Conservation (phyloP, 1,140 invertebrate species). For the Heliconius eleuchia region DNA sequence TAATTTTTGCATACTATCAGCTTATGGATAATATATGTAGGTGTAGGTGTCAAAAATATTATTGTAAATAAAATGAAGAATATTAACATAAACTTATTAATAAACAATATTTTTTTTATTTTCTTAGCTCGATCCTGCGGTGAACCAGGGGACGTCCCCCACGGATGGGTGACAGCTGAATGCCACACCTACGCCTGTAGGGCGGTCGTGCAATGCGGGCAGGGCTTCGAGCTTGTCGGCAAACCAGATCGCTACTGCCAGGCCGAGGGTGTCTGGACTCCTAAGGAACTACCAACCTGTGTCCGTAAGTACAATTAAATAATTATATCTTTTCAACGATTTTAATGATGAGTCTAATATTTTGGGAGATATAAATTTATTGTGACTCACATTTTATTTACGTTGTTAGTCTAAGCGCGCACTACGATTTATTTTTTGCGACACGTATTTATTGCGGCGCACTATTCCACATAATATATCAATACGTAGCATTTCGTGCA, state of each 20-base stretch:
- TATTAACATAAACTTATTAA: too few species aligned
- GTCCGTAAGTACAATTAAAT: slow-evolving; percentile 85
- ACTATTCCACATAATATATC: background rate
- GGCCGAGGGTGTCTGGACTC: slow-evolving; percentile 93
- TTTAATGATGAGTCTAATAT: slow-evolving; percentile 64
- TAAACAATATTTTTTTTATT: too few species aligned
- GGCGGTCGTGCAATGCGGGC: slow-evolving; percentile 95
- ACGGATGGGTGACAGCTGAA: slow-evolving; percentile 95
- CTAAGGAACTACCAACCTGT: slow-evolving; percentile 93
- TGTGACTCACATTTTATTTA: background rate
- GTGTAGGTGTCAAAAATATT: too few species aligned
- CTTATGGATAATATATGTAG: too few species aligned
- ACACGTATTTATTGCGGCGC: too few species aligned
- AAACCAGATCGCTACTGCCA: slow-evolving; percentile 91
- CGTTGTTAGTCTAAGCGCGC: too few species aligned
- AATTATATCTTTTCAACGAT: slow-evolving; percentile 34
- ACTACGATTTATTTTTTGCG: too few species aligned
- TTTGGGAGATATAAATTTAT: background rate
- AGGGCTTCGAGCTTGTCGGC: slow-evolving; percentile 95
- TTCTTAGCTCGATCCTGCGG: slow-evolving; percentile 90
- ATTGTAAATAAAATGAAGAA: too few species aligned
- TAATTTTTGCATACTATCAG: too few species aligned
- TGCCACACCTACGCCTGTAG: slow-evolving; percentile 95
- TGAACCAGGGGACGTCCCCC: slow-evolving; percentile 91
- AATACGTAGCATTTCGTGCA: background rate